A percentile compares a stretch with the other conserved stretches of the same genome.
Conservation (phyloP, 2,797 vertebrate species). For the Alfaro cultratus region DNA sequence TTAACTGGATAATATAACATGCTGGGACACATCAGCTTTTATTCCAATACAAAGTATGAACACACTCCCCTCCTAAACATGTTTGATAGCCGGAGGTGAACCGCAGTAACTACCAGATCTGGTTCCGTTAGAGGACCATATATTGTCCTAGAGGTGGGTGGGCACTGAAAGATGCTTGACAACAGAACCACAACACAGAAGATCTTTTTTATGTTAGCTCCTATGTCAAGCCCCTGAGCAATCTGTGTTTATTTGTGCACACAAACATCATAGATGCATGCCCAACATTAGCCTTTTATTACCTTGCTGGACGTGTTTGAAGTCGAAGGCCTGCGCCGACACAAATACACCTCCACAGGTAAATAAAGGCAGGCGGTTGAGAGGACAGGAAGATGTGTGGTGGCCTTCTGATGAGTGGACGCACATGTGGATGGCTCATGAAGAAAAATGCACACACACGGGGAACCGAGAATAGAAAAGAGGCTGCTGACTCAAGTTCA, state of each 20-base stretch:
- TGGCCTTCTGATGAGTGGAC: constrained; percentile 8
- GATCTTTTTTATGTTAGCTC: constrained; percentile 41
- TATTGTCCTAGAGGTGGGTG: constrained; percentile 22
- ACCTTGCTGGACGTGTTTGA: constrained; percentile 60
- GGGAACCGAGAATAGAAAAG: constrained; percentile 54
- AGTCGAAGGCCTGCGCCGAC: constrained; percentile 38
- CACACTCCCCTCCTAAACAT: constrained; percentile 4
- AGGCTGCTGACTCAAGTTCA: constrained; percentile 68
- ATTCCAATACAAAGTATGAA: constrained; percentile 7
- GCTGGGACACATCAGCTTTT: not conserved
- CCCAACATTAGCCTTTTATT: constrained; percentile 62
- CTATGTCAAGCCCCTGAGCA: constrained; percentile 29
- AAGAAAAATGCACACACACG: constrained; percentile 33
- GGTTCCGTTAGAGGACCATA: constrained; percentile 33
- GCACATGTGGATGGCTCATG: constrained; percentile 15
- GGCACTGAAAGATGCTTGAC: constrained; percentile 25
- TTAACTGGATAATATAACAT: no score
- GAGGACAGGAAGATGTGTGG: constrained; percentile 11
- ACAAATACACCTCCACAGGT: constrained; percentile 63
- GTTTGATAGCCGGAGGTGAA: constrained; percentile 27
- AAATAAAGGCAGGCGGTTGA: constrained; percentile 48
- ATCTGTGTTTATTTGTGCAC: constrained; percentile 36
- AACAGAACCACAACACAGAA: constrained; percentile 29
- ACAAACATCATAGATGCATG: constrained; percentile 40
- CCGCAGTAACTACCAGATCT: constrained; percentile 29